Base-by-base conservation (phyloP, 2,797 vertebrate genomes). In the Sylvia borin region DNA sequence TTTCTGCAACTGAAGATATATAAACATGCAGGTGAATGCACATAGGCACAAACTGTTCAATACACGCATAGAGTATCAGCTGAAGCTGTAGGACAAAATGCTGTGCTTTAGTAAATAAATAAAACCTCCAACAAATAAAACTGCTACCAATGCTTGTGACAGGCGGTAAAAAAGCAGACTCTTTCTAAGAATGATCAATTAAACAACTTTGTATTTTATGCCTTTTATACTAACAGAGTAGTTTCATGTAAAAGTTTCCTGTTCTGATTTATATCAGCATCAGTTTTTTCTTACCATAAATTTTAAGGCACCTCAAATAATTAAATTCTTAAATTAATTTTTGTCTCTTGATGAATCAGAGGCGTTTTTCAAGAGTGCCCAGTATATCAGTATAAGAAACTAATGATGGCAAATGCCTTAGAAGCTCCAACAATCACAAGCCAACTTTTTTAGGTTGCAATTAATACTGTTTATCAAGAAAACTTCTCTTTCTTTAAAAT, bases 401-500 rank as follows among this genome's bases (percentile, higher is more conserved):
- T 94, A 96, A 96, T 77, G 73, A 95, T 87, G 66, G 88, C 66
- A 92, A 89, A 92, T 86, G 67, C 75, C 54, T 95, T 85, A 90
- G 58, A 95, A 95, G 62, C 48, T 68, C 34, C 71, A 82, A 94
- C 80, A 97, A 92, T 92, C 89, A 97, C 92, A 96, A 94, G 58
- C 92, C 43, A 47, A 92, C 32, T 48, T 93, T 94, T 94, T 96
- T 71, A 72, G 70, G 71, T 57, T 91, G 64, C 79, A 96, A 97
- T 96, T 96, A 97, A 50, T 76, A 71, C 76, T 6, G 36, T 77
- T 96, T 96, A 92, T 60, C 48, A 85, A 88, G 73, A 91, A 85
- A 91, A 88, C 42, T 88, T 96, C 27, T 92, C 85, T 58, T 95
- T 95, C 86, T 97, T 98, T 97, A 97, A 90, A 95, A 96, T 88